A percentile compares a stretch with the other conserved stretches of the same genome.
Conservation (phyloP, 2,113 vertebrate genomes). For the Apodemus sylvaticus region DNA sequence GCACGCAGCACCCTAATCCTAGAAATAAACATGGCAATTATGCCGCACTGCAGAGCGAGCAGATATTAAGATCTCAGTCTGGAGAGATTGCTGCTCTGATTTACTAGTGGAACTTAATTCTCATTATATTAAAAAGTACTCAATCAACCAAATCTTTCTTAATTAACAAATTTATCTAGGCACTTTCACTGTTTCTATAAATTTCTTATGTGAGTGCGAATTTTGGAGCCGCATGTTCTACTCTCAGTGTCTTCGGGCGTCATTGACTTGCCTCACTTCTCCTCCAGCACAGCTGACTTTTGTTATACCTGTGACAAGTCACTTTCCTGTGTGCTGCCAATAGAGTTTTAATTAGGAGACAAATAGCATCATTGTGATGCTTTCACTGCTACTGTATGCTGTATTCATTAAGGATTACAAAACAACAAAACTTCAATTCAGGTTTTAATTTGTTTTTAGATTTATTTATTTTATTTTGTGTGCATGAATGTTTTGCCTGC, state of each 20-base stretch:
- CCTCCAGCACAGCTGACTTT: background rate
- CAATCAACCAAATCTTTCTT: slow-evolving; percentile 67
- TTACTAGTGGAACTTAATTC: slow-evolving; percentile 65
- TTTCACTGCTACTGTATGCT: background rate
- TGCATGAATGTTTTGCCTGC: background rate
- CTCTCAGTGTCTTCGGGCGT: background rate
- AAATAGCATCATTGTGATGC: background rate
- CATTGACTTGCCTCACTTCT: background rate
- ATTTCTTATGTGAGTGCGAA: slow-evolving; percentile 20
- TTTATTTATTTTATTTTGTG: background rate
- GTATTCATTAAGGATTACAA: slow-evolving; percentile 24
- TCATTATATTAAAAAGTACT: slow-evolving; percentile 73
- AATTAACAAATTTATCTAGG: slow-evolving; percentile 49
- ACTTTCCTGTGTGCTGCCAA: background rate
- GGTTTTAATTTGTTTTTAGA: background rate
- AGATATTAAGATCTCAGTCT: slow-evolving; percentile 67
- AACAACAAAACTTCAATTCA: background rate
- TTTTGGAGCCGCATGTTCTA: background rate
- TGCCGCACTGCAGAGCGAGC: slow-evolving; percentile 60
- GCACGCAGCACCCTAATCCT: slow-evolving; percentile 82
- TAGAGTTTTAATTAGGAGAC: background rate
- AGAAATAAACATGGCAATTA: slow-evolving; percentile 78
- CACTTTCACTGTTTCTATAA: slow-evolving; percentile 40
- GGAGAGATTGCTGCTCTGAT: slow-evolving; percentile 66
- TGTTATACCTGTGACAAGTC: background rate